Evolutionary conservation across 2,888 invertebrate species (phyloP), one percentile per base, ranked within the genome.

Genomic region (Sinohyriopsis cumingii): DNA sequence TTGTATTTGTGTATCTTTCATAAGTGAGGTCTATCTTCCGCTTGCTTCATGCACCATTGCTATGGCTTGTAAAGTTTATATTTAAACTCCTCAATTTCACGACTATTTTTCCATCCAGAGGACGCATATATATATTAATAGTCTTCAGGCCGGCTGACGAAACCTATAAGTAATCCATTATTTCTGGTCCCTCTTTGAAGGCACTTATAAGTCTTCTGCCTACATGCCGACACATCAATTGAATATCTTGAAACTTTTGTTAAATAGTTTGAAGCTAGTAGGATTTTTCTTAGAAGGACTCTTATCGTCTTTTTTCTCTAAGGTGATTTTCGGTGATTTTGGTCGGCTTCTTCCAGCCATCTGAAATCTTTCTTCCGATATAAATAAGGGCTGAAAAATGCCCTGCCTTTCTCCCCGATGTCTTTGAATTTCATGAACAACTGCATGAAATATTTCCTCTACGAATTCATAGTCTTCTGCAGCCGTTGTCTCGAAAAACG

Each of bases 391-490:
- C 65, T 86, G 83, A n/a, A 87, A 80, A 2, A 84, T 78, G 63
- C 86, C 69, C 62, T 82, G 82, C 7, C 85, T 78, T 62, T 89
- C 89, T 56, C 85, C 84, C 55, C 84, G 84, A 63, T 88, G 86
- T 28, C 86, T 79, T 33, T 87, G 82, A 57, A 88, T 85, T 45
- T 89, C 87, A 57, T 83, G 78, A 9, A 89, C 79, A 22, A 87
- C 74, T 56, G 87, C 86, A 65, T 87, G 88, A 77, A 90, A 89
- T 56, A 90, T 83, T 62, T 79, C 79, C 71, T 88, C 87, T 15
- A 90, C 90, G 54, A 82, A 83, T 61, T 86, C 86, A 72, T 84
- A 89, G 61, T 90, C 89, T 74, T 90, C 90, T 5, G 90, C 89
- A 3, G 90, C 90, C 12, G 89, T 85, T 18, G 88, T 88, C 74